Base-by-base conservation (phyloP, 2,888 invertebrate genomes). In the Drepana falcataria region DNA sequence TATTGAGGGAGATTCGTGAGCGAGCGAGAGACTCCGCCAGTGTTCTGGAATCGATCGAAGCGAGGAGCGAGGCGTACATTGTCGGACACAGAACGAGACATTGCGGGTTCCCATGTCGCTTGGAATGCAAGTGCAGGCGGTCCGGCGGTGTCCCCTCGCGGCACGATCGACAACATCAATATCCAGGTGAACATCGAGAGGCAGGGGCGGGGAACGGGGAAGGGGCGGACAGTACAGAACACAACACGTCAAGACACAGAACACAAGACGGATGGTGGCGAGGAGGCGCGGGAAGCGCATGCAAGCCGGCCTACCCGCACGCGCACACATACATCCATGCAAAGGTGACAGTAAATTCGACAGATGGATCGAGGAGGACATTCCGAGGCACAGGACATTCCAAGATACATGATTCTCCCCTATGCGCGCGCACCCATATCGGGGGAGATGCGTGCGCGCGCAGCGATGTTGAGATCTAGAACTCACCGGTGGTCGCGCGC, bases 371-470 rank as follows among this genome's bases (percentile, higher is more conserved):
- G 87, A 91, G 91, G 91, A 90, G 90, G 91, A 91, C 91, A 91
- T 91, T 91, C 91, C 91, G 91, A 91, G 91, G 91, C 91, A 91
- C 91, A 91, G 88, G 91, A 91, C 91, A 91, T 91, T 91, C 91
- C 91, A 91, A 91, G 91, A 91, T 91, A 91, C 91, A 91, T 90
- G 91, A 91, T 89, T 85, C 87, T 91, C 91, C 91, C 91, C 87
- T 86, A 83, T 81, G 81, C 83, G 86, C 87, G 87, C 82, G 85
- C 75, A 75, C 83, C 84, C 76, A 87, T 82, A 73, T 64, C 67
- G 68, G 66, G 68, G 58, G 67, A 47, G 66, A 80, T 84, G 83
- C 79, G 85, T 75, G 84, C 83, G 77, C 87, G 87, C 85, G 81
- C 87, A 79, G 91, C 91, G 91, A 91, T 91, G 84, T 90, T 91